Evolutionary conservation across 2,888 invertebrate species (phyloP), one percentile per base, ranked within the genome.

Genomic region (Netelia inedita): DNA sequence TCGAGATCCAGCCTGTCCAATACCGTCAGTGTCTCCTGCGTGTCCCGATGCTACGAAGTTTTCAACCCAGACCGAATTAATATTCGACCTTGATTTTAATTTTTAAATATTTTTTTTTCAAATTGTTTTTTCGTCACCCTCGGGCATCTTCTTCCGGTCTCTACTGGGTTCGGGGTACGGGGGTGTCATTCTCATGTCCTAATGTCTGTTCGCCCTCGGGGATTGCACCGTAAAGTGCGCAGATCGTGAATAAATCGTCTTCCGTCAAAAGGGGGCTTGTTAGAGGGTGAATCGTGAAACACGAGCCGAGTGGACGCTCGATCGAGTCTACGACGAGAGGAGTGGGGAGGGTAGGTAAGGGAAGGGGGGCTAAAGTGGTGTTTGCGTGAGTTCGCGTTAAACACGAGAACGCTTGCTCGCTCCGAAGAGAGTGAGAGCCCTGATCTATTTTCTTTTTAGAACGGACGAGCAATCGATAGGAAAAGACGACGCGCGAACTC

Each of bases 1-100:
- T 99, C 99, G 92, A 99, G 96, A 95, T 99, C 99, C 92, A 99
- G 95, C 86, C 98, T 96, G 95, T 99, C 99, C 92, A 99, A 95
- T 84, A 99, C 99, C 81, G 99, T 98, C 93, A 99, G 95, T 73
- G 99, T 99, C 95, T 99, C 99, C 95, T 99, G 99, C 84, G 99
- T 99, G 95, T 99, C 99, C 91, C 99, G 96, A 95, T 98, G 98
- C 98, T 98, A 94, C 28, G 94, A 92, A 86, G 41, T 74, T 80
- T 78, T 79, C 69, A 75, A 57, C 73, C 28, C 69, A 82, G 65
- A 23, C 50, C 46, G 35, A 78, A 74, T 71, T 74, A 9, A 41
- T 43, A 78, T 82, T 73, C 57, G 68, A 73, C 53, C 14, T 46
- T 46, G 10, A 14, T 0, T 11, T 46, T 14, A 2, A 14, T 46